Base-by-base conservation (phyloP, 2,113 vertebrate genomes). In the Pampusana beccarii region DNA sequence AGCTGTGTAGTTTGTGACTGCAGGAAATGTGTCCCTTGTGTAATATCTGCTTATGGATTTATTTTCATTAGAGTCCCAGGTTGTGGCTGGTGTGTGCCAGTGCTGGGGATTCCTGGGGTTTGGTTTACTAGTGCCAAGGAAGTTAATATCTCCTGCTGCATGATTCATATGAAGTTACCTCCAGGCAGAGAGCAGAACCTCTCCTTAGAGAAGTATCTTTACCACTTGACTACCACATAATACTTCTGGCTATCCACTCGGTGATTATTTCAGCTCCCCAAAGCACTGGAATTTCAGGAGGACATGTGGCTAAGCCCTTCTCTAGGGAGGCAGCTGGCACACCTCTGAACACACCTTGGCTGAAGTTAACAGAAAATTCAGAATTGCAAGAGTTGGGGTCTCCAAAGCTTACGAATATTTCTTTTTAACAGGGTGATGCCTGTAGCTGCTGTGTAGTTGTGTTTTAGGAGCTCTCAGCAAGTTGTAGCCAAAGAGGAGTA, bases 321-420 rank as follows among this genome's bases (percentile, higher is more conserved):
- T 31, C n/a, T 50, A 46, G 42, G 58, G 33, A 58, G 28, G 42
- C 28, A 88, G 33, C 31, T 16, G 73, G 4, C 23, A 36, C 0
- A 0, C 31, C 18, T 69, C 14, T n/a, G 31, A 82, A 40, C 0
- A 2, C 0, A 0, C 3, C 31, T 46, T 2, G n/a, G 16, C 40
- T 50, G 33, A 48, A 21, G 11, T 17, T 11, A 25, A 12, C 14
- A 40, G 13, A 16, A 15, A 46, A 46, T 6, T 57, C 20, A 44
- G 16, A 18, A 31, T 4, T 53, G 51, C 7, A 29, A 31, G 33
- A 69, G 15, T 2, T 26, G 19, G n/a, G 33, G 6, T 28, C 10
- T 44, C 29, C 12, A 24, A 4, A 0, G 0, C 14, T 69, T 36
- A 28, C n/a, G 13, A 80, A 25, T 16, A 13, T 13, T 69, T 48